Conservation (phyloP, 2,113 vertebrate species). For the Pionites leucogaster region DNA sequence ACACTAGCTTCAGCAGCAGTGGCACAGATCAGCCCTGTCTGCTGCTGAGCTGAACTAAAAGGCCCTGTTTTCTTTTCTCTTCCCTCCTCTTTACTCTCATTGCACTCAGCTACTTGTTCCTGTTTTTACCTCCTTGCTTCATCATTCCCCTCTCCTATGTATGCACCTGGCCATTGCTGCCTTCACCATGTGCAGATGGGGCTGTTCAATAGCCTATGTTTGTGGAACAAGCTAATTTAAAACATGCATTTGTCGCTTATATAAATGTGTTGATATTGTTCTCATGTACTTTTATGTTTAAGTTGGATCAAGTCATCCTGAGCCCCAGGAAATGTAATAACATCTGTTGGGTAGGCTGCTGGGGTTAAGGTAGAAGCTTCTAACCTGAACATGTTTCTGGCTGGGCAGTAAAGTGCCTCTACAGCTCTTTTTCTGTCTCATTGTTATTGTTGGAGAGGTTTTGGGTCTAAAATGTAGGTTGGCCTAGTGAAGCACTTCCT, state of each 20-base stretch:
- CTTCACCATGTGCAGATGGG: background rate
- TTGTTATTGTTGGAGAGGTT: background rate
- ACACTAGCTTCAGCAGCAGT: background rate
- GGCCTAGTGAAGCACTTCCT: background rate
- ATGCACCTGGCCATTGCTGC: accelerated
- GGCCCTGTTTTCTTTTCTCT: background rate
- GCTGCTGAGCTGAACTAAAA: background rate
- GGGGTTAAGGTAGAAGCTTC: background rate
- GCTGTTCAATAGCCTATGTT: background rate
- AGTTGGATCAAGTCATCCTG: background rate
- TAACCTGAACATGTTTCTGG: background rate
- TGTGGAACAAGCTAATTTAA: background rate
- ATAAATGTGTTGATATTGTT: constrained; percentile 5
- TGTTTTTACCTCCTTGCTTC: background rate
- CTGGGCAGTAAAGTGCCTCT: background rate
- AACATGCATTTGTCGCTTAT: background rate
- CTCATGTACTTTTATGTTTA: background rate
- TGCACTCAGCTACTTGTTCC: background rate
- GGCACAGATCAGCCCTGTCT: background rate
- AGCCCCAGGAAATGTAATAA: background rate
- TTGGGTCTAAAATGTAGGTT: background rate
- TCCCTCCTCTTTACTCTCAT: background rate
- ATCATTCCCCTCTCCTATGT: background rate
- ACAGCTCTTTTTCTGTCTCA: background rate
- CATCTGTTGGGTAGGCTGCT: background rate